These are phyloP conservation scores for Antedon mediterranea DNA, from an alignment of 53 echinoderm and acorn worm genomes.

Conservation along the genomic window DNA sequence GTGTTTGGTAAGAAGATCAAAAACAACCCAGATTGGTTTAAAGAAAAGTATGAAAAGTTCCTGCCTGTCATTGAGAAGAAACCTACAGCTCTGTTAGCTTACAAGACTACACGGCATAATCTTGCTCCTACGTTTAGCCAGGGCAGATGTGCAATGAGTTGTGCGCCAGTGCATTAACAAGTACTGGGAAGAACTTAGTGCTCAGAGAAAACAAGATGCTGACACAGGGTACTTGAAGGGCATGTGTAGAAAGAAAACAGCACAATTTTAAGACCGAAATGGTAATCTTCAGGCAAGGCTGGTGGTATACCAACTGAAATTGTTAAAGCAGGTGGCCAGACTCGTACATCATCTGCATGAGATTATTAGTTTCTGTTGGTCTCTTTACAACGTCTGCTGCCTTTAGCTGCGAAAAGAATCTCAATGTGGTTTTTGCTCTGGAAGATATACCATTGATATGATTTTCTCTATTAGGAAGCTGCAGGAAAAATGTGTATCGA, in stretches of 20 bases:
- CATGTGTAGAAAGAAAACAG: conserved; percentile 12
- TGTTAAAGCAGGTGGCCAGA: no score
- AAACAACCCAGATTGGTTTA: no score
- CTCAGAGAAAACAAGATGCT: conserved; percentile 7
- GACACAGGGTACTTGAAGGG: conserved; percentile 9
- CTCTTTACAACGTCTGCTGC: no score
- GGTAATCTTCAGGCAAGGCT: conserved; percentile 18
- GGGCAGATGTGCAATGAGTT: conserved; percentile 2
- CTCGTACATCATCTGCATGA: no score
- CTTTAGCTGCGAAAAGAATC: no score
- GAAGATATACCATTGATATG: no score
- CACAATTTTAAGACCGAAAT: conserved; percentile 5
- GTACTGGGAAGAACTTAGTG: conserved; percentile 21
- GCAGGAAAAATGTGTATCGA: no score
- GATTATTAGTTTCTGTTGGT: conserved; percentile 27
- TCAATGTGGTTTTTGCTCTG: no score
- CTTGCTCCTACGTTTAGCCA: conserved; percentile 8
- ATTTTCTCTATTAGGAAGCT: no score
- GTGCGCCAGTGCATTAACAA: conserved; percentile 19
- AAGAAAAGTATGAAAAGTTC: conserved; percentile 2
- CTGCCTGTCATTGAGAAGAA: conserved; percentile 16
- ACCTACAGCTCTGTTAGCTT: conserved; percentile 2
- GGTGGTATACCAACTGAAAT: conserved; percentile 21
- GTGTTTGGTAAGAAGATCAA: no score
- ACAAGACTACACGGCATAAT: conserved; percentile 2